These are phyloP conservation scores for human DNA, from an alignment of 2,113 vertebrate species.

Conservation along the genomic window DNA sequence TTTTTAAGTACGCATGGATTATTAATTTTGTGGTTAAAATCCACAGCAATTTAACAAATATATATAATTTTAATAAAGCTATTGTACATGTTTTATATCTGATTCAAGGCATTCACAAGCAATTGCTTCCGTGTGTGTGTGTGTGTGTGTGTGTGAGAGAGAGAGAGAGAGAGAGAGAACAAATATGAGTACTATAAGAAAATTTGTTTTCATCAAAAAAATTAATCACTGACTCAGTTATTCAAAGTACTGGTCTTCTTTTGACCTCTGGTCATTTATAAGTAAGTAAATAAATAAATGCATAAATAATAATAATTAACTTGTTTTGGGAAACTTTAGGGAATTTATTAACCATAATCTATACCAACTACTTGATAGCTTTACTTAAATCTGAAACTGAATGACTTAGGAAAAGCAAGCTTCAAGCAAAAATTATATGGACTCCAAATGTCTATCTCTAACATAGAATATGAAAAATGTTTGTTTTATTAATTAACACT, in stretches of 20 bases:
- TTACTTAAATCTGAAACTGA: slow-evolving; percentile 46
- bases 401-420: slow-evolving; percentile 20
- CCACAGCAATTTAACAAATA: not conserved
- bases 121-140: not conserved
- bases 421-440: slow-evolving; percentile 42
- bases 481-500: not conserved
- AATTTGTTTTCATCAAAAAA: slow-evolving; percentile 19
- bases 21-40: slow-evolving; percentile 38
- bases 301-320: slow-evolving; percentile 6
- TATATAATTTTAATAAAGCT: slow-evolving; percentile 35
- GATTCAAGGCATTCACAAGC: not conserved
- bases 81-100: slow-evolving; percentile 7
- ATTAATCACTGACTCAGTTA: not conserved
- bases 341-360: slow-evolving; percentile 52
- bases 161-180: not conserved
- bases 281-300: slow-evolving; percentile 30
- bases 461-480: not conserved
- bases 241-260: slow-evolving; percentile 36
- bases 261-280: slow-evolving; percentile 26
- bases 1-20: slow-evolving; percentile 1
- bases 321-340: slow-evolving; percentile 35
- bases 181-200: slow-evolving; percentile 34
- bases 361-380: slow-evolving; percentile 8
- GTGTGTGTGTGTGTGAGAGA: not conserved
- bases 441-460: slow-evolving; percentile 37